A percentile compares a stretch with the other conserved stretches of the same genome.
Conservation (phyloP, 2,888 invertebrate species). For the Aphidoletes aphidimyza region DNA sequence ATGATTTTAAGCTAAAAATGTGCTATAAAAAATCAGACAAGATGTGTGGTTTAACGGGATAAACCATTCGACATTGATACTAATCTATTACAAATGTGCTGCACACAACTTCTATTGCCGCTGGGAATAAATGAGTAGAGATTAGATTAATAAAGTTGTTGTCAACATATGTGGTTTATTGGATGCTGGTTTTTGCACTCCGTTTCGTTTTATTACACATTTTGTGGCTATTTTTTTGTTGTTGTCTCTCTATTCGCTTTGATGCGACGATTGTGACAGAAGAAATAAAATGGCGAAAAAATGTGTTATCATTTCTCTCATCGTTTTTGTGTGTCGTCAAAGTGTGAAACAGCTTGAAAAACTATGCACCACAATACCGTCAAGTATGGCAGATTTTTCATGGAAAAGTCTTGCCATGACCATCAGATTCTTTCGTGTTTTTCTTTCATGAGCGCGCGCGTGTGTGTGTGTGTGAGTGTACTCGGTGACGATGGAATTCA, state of each 20-base stretch:
- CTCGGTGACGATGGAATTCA: neutral
- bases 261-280: slow-evolving; percentile 7
- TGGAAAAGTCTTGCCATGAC: neutral
- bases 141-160: slow-evolving; percentile 54
- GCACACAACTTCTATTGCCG: neutral
- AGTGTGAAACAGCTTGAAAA: slow-evolving; percentile 46
- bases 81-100: slow-evolving; percentile 27
- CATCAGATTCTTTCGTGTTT: neutral
- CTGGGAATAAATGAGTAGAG: slow-evolving; percentile 25
- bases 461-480: no score
- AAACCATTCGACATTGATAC: neutral
- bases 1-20: no score
- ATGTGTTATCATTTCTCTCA: neutral
- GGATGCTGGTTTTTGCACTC: slow-evolving; percentile 10
- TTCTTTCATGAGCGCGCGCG: neutral
- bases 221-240: neutral
- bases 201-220: neutral
- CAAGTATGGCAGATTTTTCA: neutral
- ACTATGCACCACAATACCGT: neutral
- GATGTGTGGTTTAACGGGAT: neutral
- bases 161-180: slow-evolving; percentile 51
- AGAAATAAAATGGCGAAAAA: neutral
- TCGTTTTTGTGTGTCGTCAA: neutral
- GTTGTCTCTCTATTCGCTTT: neutral
- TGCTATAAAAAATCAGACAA: no score